phyloP scores from a whole-genome alignment of 2,113 vertebrate species.

The Rattus rattus region DNA sequence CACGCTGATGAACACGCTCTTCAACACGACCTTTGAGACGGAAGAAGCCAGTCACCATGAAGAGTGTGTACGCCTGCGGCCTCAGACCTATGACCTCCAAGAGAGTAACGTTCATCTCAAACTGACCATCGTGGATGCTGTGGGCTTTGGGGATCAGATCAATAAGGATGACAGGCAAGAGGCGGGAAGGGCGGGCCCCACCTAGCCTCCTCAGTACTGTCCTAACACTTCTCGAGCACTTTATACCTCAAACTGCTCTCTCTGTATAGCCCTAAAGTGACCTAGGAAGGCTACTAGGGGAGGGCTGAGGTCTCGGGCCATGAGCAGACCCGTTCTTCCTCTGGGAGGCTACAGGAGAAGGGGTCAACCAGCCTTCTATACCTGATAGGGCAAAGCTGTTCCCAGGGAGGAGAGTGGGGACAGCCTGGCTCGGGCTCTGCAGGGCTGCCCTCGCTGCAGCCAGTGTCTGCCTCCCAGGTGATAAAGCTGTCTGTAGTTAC shows the following conservation, averaged over 20 bases:
- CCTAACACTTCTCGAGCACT: background rate
- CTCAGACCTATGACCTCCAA: constrained; percentile 95
- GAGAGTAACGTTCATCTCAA: constrained; percentile 98
- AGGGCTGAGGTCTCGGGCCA: background rate
- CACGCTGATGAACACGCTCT: constrained; percentile 98
- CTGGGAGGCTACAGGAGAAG: background rate
- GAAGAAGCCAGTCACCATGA: constrained; percentile 98
- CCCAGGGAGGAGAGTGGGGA: background rate
- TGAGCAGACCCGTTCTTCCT: background rate
- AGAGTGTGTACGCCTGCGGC: constrained; percentile 92
- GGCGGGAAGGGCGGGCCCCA: constrained; percentile 41
- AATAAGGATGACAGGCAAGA: constrained; percentile 98
- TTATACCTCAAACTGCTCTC: background rate
- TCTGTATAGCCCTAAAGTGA: background rate
- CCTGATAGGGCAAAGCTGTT: background rate
- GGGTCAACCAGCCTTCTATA: background rate
- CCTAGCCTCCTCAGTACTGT: background rate
- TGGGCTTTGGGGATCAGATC: constrained; percentile 98
- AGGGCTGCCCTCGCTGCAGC: accelerated
- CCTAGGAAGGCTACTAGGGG: background rate
- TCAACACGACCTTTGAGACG: constrained; percentile 98
- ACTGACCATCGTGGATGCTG: constrained; percentile 96
- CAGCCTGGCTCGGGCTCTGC: background rate
- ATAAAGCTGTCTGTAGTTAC: constrained; percentile 92
- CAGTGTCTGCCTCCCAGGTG: constrained; percentile 70